These are phyloP conservation scores for Rhinoptilus africanus DNA, from an alignment of 2,113 vertebrate genomes.

Conservation along the genomic window DNA sequence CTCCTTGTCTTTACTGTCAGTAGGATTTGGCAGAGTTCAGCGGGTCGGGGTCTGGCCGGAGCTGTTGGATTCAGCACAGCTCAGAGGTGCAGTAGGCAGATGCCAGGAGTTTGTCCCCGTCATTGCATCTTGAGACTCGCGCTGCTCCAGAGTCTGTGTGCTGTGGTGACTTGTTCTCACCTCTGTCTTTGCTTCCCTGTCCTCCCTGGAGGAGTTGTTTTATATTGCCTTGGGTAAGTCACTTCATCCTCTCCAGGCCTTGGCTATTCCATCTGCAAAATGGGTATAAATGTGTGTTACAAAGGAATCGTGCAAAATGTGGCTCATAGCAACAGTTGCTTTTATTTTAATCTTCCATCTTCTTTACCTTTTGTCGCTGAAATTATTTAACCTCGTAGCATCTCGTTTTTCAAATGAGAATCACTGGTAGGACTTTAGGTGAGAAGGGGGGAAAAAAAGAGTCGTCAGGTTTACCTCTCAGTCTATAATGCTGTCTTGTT, in stretches of 20 bases:
- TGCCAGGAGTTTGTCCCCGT: neutral
- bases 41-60: fast-evolving
- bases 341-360: neutral
- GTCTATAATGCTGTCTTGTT: neutral
- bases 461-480: fast-evolving
- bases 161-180: neutral
- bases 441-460: fast-evolving
- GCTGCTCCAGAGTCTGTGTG: neutral
- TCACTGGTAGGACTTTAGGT: neutral
- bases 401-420: neutral
- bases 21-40: neutral
- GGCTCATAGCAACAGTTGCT: neutral
- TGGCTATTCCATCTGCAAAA: neutral
- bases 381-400: neutral
- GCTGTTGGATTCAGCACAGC: neutral
- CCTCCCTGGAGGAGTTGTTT: neutral
- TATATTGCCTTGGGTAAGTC: neutral
- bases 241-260: neutral
- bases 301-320: neutral
- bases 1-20: neutral
- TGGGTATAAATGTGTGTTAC: neutral
- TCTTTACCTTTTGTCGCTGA: neutral
- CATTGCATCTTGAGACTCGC: neutral
- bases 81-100: neutral
- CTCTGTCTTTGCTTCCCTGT: neutral